Evolutionary conservation across 35 echinoderm and acorn worm genomes (phyloP), one percentile per base, ranked within the genome.

Genomic region (Ophioderma brevispina): DNA sequence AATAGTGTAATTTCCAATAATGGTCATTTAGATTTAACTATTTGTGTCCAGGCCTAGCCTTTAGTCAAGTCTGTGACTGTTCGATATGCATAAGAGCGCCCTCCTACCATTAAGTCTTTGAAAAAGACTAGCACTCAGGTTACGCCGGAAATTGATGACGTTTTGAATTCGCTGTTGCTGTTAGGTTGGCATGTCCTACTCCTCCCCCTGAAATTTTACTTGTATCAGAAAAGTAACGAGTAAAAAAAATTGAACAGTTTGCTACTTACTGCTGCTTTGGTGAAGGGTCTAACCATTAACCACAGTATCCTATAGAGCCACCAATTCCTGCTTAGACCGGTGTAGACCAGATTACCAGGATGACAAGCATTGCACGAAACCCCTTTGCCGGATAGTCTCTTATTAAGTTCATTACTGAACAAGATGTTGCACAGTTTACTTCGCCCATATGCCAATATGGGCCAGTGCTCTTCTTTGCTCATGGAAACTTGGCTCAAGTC

Each of bases 281-380:
- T 92, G 64, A 98, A 98, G 38, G 96, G 96, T 36, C 96, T 82
- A 13, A 84, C 93, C 49, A 98, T 31, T 5, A 87, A 23, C 34
- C 75, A 98, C n/a, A 98, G 31, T 0, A 98, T 0, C 36, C 92
- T 84, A 38, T 78, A 94, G 13, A 85, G 31, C 96, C 96, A 98
- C 96, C 90, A 98, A 31, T 94, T 94, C 55, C 89, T 92, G 37
- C 87, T 40, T 0, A 98, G 76, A 31, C 87, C 84, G 34, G 96
- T 98, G 77, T 98, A 94, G 30, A 98, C 92, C 88, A 98, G 91
- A 38, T 98, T 98, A 0, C 96, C 96, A 41, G 96, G 96, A 34
- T 98, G 96, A 13, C 94, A 35, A 2, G 90, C 56, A 84, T 84
- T 78, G 64, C 81, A 92, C 0, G 50, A 89, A 0, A 98, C 92